Percentiles rank a stretch among this genome's conserved stretches.
These are phyloP conservation scores for Ochotona princeps DNA, from an alignment of 2,113 vertebrate species.

Conservation along the genomic window DNA sequence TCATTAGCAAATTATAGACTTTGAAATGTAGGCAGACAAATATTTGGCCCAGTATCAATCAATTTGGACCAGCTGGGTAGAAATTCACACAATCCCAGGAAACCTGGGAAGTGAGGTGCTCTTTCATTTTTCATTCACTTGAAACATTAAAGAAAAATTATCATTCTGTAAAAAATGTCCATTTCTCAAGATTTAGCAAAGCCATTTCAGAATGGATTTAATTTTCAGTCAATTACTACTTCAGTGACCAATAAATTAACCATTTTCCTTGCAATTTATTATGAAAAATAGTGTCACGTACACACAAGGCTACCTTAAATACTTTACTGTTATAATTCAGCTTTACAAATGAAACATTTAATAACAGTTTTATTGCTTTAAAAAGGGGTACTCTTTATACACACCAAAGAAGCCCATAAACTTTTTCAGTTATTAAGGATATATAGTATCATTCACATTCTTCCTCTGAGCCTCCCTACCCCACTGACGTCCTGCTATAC, in stretches of 20 bases:
- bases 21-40: constrained; percentile 88
- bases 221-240: constrained; percentile 73
- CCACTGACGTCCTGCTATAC: constrained; percentile 80
- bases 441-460: constrained; percentile 85
- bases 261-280: constrained; percentile 8
- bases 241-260: constrained; percentile 66
- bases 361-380: constrained; percentile 37
- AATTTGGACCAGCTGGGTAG: constrained; percentile 89
- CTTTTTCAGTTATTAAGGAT: constrained; percentile 78
- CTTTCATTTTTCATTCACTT: constrained; percentile 88
- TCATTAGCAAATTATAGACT: constrained; percentile 91
- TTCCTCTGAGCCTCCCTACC: constrained; percentile 78
- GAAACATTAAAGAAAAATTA: constrained; percentile 88
- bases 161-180: constrained; percentile 84
- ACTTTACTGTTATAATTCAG: constrained; percentile 33
- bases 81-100: constrained; percentile 89
- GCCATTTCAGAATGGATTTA: constrained; percentile 72
- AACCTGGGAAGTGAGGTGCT: constrained; percentile 86
- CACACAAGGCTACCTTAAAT: not conserved
- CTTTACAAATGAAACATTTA: constrained; percentile 71
- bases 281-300: constrained; percentile 41
- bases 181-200: constrained; percentile 78
- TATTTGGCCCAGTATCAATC: constrained; percentile 91
- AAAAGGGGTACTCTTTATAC: not conserved
- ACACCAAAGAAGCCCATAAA: constrained; percentile 71